Percentiles rank a stretch among this genome's conserved stretches.
phyloP scores from a whole-genome alignment of 1,140 invertebrate genomes.

The Drosophila paulistorum region DNA sequence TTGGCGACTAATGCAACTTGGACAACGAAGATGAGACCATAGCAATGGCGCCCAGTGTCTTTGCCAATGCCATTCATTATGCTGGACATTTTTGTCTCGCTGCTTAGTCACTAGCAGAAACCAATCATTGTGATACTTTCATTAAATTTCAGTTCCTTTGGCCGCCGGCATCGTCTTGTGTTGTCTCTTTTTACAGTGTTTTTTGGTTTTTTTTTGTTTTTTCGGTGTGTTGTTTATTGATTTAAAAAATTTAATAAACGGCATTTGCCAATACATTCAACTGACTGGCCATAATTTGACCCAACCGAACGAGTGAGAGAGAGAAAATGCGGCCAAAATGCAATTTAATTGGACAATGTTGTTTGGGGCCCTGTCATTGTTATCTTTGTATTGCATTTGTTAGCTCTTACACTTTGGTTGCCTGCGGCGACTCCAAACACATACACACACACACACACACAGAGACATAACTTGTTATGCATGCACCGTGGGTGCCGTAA shows the following conservation, averaged over 20 bases:
- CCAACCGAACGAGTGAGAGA: not conserved
- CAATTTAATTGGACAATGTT: constrained; percentile 76
- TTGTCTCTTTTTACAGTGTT: constrained; percentile 14
- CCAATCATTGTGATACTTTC: constrained; percentile 82
- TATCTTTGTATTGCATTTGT: constrained; percentile 60
- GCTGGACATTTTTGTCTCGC: constrained; percentile 74
- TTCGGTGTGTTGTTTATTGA: constrained; percentile 46
- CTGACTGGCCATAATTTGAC: constrained; percentile 60
- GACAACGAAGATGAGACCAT: constrained; percentile 52
- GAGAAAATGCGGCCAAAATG: constrained; percentile 41
- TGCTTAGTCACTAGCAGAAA: constrained; percentile 75
- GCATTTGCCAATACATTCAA: constrained; percentile 42
- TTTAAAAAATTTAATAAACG: constrained; percentile 74
- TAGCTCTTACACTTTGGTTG: constrained; percentile 13
- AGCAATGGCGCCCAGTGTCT: constrained; percentile 69
- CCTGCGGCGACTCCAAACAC: constrained; percentile 7
- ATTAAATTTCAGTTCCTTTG: constrained; percentile 58
- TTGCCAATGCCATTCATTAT: constrained; percentile 79
- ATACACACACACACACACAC: constrained; percentile 1
- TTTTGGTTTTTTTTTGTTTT: constrained; percentile 25
- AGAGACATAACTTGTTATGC: constrained; percentile 35
- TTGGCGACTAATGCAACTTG: constrained; percentile 77
- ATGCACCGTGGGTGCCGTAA: constrained; percentile 61
- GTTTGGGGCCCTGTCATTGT: constrained; percentile 58
- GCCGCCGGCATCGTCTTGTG: constrained; percentile 14